Evolutionary conservation across 2,888 invertebrate species (phyloP), one percentile per base, ranked within the genome.

Genomic region (Xestia sexstrigata): DNA sequence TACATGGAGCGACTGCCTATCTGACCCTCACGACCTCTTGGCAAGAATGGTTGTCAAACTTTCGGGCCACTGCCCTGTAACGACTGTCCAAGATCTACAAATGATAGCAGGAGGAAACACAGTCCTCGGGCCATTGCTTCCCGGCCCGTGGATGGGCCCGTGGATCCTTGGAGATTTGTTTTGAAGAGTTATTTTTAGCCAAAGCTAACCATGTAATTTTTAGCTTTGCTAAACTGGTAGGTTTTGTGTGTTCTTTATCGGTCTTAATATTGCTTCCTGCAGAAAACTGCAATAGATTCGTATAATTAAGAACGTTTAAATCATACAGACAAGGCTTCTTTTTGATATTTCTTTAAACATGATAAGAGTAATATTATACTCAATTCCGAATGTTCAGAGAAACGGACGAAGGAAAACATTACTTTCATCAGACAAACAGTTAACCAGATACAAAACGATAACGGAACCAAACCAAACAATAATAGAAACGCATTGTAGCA

Each of bases 381-480:
- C 17, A n/a, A 30, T 5, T 8, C 3, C 20, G 20, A n/a, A 13
- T 45, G 8, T 45, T n/a, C 30, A 2, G 3, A 39, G 26, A 39
- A 72, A 52, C 23, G 26, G 39, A 42, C n/a, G 0, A 26, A 26
- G 45, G 17, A 65, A 11, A 49, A 47, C 60, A 52, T 47, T 47
- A 55, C 45, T 74, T 68, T 49, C 13, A 15, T 55, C 1, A 69
- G 3, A 66, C 49, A 68, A 42, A 60, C 42, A 42, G 62, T 39
- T 82, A 78, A 79, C 30, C 15, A 68, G 42, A 68, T 71, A 76
- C 72, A 77, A 74, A 85, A 76, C n/a, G 68, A 66, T 81, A 74
- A 76, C 85, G 88, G 78, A 82, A 87, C 67, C 79, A 78, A 87
- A 78, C 42, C 79, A 89, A 87, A 88, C 85, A 86, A 89, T 88